Base-by-base conservation (phyloP, 2,113 vertebrate species). In the Holacanthus passer region DNA sequence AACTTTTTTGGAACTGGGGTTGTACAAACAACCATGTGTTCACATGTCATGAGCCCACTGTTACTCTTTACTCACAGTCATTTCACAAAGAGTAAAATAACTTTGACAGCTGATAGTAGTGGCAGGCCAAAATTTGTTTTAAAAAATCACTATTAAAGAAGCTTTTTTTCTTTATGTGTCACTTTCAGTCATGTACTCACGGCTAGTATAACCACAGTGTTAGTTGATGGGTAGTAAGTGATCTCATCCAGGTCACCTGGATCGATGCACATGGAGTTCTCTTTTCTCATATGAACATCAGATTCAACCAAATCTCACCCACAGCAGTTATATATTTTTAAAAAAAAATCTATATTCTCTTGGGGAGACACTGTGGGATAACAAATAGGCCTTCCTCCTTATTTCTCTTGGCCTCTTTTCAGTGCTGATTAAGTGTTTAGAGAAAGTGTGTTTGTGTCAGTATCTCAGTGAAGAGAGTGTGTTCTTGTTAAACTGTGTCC, bases 361-460 rank as follows among this genome's bases (percentile, higher is more conserved):
- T 39, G 39, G 60, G 74, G 73, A 77, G 50, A 79, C 55, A 52
- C 71, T 52, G 48, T 48, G 65, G 47, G 82, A 87, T 87, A 71
- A 84, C 75, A 88, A 83, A 81, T 35, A 52, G 45, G 65, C 62
- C 52, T 39, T n/a, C 41, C 52, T 69, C 35, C 69, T 86, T 59
- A 9, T 58, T 81, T 63, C 62, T 71, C 19, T 14, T 81, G 79
- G 41, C 81, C 83, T 77, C 78, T 58, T 90, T 85, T 90, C 56
- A 53, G 60, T 82, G 66, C 85, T 87, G 84, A 86, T 88, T 55
- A 88, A 79, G 89, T 87, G 84, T 88, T 92, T 88, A 82, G 79
- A 79, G 56, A 69, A 72, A 81, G 80, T 64, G 69, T 63, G 48
- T 80, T 39, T 89, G 65, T 56, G 63, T 69, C 45, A 43, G 39